Percentiles rank a stretch among this genome's conserved stretches.
These are phyloP conservation scores for Echinometra lucunter DNA, from an alignment of 53 echinoderm and acorn worm genomes.

Conservation along the genomic window DNA sequence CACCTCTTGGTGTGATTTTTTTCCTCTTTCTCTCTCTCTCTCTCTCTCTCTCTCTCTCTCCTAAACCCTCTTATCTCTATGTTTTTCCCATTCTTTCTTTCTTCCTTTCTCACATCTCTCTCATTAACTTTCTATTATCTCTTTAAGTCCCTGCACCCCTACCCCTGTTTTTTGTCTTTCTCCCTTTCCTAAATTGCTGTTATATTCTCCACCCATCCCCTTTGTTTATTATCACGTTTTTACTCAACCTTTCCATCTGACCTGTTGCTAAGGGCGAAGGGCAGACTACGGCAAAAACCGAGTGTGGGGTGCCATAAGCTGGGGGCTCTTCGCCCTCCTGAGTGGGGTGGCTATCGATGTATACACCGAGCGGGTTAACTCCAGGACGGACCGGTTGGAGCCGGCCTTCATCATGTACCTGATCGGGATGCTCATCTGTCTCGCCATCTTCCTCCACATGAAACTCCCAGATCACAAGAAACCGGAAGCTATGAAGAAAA, in stretches of 20 bases:
- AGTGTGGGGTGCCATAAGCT: conserved; percentile 93
- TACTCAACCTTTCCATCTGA: neutral
- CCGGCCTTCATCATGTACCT: conserved; percentile 82
- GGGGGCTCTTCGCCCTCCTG: conserved; percentile 84
- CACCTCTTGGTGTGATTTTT: too few relatives aligned
- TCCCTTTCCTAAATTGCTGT: neutral
- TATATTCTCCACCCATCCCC: neutral
- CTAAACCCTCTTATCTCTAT: too few relatives aligned
- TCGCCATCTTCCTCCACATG: conserved; percentile 54
- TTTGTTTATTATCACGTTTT: neutral
- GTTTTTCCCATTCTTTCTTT: too few relatives aligned
- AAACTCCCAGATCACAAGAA: conserved; percentile 79
- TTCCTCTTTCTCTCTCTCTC: too few relatives aligned
- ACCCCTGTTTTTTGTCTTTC: neutral
- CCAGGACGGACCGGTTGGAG: conserved; percentile 65
- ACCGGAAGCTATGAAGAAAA: conserved; percentile 71
- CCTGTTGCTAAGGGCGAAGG: conserved; percentile 54
- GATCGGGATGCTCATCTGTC: conserved; percentile 59
- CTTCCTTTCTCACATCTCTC: too few relatives aligned
- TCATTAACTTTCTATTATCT: too few relatives aligned
- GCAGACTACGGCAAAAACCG: conserved; percentile 91
- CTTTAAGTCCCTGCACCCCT: neutral
- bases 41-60: too few relatives aligned
- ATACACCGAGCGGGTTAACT: conserved; percentile 38
- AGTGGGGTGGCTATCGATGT: conserved; percentile 81